Base-by-base conservation (phyloP, 2,888 invertebrate genomes). In the Leptopilina myrica region DNA sequence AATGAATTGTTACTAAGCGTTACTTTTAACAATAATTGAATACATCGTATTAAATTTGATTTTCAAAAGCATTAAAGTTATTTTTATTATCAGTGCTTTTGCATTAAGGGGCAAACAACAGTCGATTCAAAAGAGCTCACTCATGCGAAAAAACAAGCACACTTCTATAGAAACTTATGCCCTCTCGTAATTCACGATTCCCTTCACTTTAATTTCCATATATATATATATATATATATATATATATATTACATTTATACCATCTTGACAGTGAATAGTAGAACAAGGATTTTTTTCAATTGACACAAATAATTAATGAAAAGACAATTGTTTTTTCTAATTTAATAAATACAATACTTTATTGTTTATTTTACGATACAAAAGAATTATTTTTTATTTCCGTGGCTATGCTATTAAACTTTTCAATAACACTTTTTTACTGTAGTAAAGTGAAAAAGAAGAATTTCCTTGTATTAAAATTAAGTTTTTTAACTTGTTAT, bases 231-330 rank as follows among this genome's bases (percentile, higher is more conserved):
- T n/a, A n/a, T n/a, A n/a, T n/a, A n/a, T n/a, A n/a, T n/a, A 67
- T 49, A 46, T 49, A 49, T 49, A 49, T 49, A 1, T 49, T 12
- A 1, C 1, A 49, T 33, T 33, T 12, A 20, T 12, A 20, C 20
- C 43, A 67, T 15, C 5, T 15, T 12, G 5, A 20, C 15, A 20
- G 67, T 49, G 11, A 6, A 43, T 67, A 20, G 1, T 5, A 1
- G 3, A 49, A 46, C 14, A 67, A 67, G 15, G 9, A 15, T n/a
- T 66, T 67, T 14, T 49, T 49, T 49, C 1, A 49, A 49, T 67
- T 20, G 49, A 49, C 43, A 67, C 46, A 49, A 67, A 67, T 49
- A 49, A 15, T 49, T 12, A 49, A 49, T 49, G 26, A 67, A 67
- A 49, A 15, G 15, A 11, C 49, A 49, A 49, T 49, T 49, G 11